Evolutionary conservation across 2,113 vertebrate species (phyloP), one percentile per base, ranked within the genome.

Genomic region (Oncorhynchus keta): DNA sequence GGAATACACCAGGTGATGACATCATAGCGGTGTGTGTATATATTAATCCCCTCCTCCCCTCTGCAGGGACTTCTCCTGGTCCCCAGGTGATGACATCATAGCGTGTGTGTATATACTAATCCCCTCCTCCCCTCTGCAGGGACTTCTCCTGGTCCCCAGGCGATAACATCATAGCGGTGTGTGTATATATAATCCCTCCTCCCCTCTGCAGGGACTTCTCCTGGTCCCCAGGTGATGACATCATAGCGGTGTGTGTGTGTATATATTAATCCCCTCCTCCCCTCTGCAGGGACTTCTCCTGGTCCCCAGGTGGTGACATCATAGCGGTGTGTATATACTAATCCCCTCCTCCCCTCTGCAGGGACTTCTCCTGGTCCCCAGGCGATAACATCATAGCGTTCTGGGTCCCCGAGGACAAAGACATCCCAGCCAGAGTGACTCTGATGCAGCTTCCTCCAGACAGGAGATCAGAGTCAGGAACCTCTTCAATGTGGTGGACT

Each of bases 361-460:
- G 98, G 93, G 98, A 99, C 76, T 99, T 99, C 87, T 99, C 97
- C 0, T 99, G 98, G 98, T 99, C 98, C 77, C 98, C 98, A 0
- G 98, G 97, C 49, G 97, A 97, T 86, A 99, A 99, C 90, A 97
- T 99, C 89, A 96, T 99, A 83, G 97, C 98, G 0, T 99, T 99
- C 85, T 99, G 98, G 98, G 98, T 99, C 24, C 98, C 97, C 0
- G 98, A 99, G 86, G 97, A 99, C 85, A 99, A 99, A 84, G 97
- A 99, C 74, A 99, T 99, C 83, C 98, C 98, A 20, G 98, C 97
- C 48, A 95, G 98, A 81, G 97, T 99, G 75, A 99, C 98, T 30
- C 91, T 99, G 88, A 99, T 99, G 98, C 97, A 99, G 90, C 82
- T 99, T 73, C 98, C 12, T 95, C 94, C 65, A 94, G 98, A 65